phyloP scores from a whole-genome alignment of 2,113 vertebrate genomes.

The Glareola pratincola region DNA sequence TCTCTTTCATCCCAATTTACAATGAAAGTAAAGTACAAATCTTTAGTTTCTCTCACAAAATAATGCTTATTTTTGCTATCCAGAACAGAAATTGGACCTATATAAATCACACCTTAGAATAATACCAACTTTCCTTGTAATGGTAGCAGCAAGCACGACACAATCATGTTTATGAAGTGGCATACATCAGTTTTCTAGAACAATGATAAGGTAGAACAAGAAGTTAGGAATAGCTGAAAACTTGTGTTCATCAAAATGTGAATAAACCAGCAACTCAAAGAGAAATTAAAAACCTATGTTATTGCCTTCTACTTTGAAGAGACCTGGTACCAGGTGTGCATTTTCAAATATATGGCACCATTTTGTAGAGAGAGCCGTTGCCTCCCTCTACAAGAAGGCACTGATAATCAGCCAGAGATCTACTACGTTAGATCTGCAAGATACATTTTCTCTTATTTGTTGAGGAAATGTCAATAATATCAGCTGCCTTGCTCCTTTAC shows the following conservation, averaged over 20 bases:
- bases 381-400: not conserved
- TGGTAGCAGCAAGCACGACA: not conserved
- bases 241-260: not conserved
- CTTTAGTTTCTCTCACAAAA: not conserved
- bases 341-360: not conserved
- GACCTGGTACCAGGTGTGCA: fast-evolving
- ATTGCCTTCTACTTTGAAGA: not conserved
- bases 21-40: not conserved
- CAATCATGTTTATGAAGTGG: not conserved
- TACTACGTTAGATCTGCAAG: not conserved
- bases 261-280: not conserved
- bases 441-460: not conserved
- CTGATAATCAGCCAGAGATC: not conserved
- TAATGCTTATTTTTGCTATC: not conserved
- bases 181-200: not conserved
- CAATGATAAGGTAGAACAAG: not conserved
- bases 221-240: not conserved
- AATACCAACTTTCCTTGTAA: not conserved
- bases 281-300: not conserved
- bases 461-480: not conserved
- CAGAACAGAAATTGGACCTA: not conserved
- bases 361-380: not conserved
- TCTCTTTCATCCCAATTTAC: not conserved
- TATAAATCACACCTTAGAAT: not conserved
- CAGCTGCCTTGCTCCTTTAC: not conserved